Evolutionary conservation across 2,888 invertebrate genomes (phyloP).

Genomic region (Caenorhabditis wallacei): DNA sequence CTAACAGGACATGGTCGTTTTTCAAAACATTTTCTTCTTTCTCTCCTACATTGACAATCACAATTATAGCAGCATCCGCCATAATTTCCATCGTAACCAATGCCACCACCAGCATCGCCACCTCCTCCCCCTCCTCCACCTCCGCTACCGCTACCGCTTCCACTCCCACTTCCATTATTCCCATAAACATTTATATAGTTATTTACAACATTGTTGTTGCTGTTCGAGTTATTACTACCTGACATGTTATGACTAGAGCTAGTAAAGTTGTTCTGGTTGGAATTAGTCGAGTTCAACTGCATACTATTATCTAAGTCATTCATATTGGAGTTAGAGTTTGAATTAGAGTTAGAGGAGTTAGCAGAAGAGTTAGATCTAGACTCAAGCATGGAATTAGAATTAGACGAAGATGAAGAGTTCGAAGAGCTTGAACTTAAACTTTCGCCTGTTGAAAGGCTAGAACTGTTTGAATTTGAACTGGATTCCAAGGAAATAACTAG

Average conservation of each 20-base stretch:
- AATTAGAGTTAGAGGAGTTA: not conserved
- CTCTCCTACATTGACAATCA: slow-evolving; percentile 2
- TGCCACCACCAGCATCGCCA: no score
- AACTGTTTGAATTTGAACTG: not conserved
- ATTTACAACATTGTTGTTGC: slow-evolving; percentile 39
- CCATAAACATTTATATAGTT: slow-evolving; percentile 46
- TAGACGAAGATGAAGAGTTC: slow-evolving; percentile 7
- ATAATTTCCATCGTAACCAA: no score
- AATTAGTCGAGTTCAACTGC: slow-evolving; percentile 3
- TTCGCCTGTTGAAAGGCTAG: not conserved
- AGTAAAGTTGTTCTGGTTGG: slow-evolving; percentile 28
- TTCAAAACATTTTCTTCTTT: no score
- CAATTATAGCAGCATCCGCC: slow-evolving; percentile 4
- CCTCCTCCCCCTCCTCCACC: not conserved
- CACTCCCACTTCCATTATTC: slow-evolving; percentile 5
- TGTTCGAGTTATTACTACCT: slow-evolving; percentile 41
- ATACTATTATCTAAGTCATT: slow-evolving; percentile 4
- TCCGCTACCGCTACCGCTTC: not conserved
- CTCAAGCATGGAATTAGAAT: not conserved
- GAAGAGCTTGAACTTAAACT: not conserved
- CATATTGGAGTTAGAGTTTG: slow-evolving; percentile 25
- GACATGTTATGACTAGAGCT: slow-evolving; percentile 29
- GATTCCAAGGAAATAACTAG: not conserved
- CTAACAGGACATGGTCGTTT: no score
- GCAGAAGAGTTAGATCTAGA: slow-evolving; percentile 4